Percentiles rank a stretch among this genome's conserved stretches.
Conservation (phyloP, 2,888 invertebrate genomes). For the Volucella bombylans region DNA sequence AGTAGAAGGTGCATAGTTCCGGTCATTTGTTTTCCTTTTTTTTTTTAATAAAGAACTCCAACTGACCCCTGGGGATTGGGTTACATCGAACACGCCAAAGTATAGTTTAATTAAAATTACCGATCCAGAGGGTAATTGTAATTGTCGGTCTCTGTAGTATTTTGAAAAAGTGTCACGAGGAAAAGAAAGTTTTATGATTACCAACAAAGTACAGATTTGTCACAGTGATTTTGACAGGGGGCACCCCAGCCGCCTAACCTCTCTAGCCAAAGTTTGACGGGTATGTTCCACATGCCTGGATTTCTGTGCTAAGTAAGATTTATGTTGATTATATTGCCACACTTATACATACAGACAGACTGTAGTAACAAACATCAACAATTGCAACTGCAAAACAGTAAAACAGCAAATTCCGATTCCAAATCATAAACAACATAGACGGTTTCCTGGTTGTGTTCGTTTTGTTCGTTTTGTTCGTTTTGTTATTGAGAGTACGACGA, state of each 20-base stretch:
- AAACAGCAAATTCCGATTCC: slow-evolving; percentile 1
- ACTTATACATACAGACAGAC: slow-evolving; percentile 25
- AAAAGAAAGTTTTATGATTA: slow-evolving; percentile 63
- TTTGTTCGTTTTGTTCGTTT: slow-evolving; percentile 8
- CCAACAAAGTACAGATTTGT: slow-evolving; percentile 41
- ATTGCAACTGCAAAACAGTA: slow-evolving; percentile 52
- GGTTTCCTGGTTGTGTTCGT: slow-evolving; percentile 32
- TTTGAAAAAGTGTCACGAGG: slow-evolving; percentile 74
- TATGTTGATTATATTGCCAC: slow-evolving; percentile 72
- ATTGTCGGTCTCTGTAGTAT: slow-evolving; percentile 72
- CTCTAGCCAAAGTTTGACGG: slow-evolving; percentile 43
- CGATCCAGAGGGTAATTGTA: slow-evolving; percentile 76
- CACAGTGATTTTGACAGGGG: slow-evolving; percentile 41
- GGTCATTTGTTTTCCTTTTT: slow-evolving; percentile 36
- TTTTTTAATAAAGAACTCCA: slow-evolving; percentile 6
- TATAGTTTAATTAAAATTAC: slow-evolving; percentile 25
- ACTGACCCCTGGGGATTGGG: background rate
- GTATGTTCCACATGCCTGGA: slow-evolving; percentile 80
- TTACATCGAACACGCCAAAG: background rate
- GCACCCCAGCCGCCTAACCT: background rate
- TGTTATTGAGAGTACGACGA: too few relatives aligned
- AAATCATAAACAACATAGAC: slow-evolving; percentile 49
- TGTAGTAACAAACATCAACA: slow-evolving; percentile 14
- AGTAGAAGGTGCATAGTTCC: slow-evolving; percentile 55
- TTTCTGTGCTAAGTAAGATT: slow-evolving; percentile 79